Base-by-base conservation (phyloP, 2,113 vertebrate species). In the Nothocercus nigrocapillus region DNA sequence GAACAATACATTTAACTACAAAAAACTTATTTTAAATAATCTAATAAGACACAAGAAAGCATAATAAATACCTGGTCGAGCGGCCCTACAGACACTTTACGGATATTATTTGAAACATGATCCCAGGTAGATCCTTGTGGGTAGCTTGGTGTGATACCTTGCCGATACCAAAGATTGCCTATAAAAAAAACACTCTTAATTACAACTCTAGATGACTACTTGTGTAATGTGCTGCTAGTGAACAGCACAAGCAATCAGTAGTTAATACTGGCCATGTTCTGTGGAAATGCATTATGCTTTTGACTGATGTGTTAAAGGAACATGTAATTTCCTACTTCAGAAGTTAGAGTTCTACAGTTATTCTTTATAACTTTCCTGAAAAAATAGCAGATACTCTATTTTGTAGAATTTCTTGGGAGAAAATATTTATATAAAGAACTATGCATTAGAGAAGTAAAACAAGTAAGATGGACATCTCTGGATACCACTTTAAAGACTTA, bases 81-180 rank as follows among this genome's bases (percentile, higher is more conserved):
- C 15, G 99, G 99, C 16, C 99, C 99, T 18, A 99, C 95, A 8
- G 99, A 99, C 64, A 99, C 99, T 68, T 98, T 99, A 21, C 99
- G 98, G 75, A 99, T 99, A 7, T 99, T 99, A 92, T 99, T 99
- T 32, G 99, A 99, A 73, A 99, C 98, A 3, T 99, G 99, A 25
- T 99, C 99, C 99, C 99, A 99, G 32, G 97, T 93, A 15, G 98
- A 98, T 66, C 99, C 99, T 92, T 99, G 99, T 7, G 99, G 99
- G 97, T 99, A 99, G 95, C 98, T 98, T 73, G 99, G 99, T 1
- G 98, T 98, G 97, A 99, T 98, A 3, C 98, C 99, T 28, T 98
- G 98, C 2, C 99, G 95, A 96, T 98, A 99, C 99, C 99, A 99
- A 38, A 99, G 97, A 68, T 99, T 99, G 89, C 98, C 99, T 99